phyloP scores from a whole-genome alignment of 2,113 vertebrate species.

The Coturnix japonica region DNA sequence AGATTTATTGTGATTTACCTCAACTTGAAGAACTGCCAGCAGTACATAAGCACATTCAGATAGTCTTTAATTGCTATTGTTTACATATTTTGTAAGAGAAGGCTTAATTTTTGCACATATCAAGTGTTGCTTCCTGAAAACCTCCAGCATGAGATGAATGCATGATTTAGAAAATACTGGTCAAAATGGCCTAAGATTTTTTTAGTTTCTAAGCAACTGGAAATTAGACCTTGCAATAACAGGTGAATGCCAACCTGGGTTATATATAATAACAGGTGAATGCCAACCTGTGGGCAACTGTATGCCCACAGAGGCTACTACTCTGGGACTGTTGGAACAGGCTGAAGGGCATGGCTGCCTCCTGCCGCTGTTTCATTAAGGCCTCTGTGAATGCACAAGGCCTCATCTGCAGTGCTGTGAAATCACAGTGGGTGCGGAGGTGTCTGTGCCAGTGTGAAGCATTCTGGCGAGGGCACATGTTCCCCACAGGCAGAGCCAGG shows the following conservation, averaged over 20 bases:
- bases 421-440: fast-evolving
- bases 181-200: not conserved
- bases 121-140: not conserved
- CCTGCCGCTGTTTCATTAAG: not conserved
- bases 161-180: not conserved
- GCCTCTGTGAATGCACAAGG: not conserved
- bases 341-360: not conserved
- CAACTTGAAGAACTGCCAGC: not conserved
- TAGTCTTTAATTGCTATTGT: not conserved
- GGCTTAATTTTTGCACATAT: not conserved
- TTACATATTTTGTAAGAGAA: not conserved
- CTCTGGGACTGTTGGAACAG: not conserved
- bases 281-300: fast-evolving
- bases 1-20: not conserved
- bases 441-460: fast-evolving
- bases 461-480: fast-evolving
- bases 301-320: not conserved
- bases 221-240: not conserved
- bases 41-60: not conserved
- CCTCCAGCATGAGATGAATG: not conserved
- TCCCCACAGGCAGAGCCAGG: fast-evolving
- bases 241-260: fast-evolving
- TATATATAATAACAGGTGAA: too few relatives aligned
- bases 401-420: not conserved
- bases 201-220: not conserved